Evolutionary conservation across 2,113 vertebrate species (phyloP), one percentile per base, ranked within the genome.

Genomic region (Gasterosteus nipponicus): DNA sequence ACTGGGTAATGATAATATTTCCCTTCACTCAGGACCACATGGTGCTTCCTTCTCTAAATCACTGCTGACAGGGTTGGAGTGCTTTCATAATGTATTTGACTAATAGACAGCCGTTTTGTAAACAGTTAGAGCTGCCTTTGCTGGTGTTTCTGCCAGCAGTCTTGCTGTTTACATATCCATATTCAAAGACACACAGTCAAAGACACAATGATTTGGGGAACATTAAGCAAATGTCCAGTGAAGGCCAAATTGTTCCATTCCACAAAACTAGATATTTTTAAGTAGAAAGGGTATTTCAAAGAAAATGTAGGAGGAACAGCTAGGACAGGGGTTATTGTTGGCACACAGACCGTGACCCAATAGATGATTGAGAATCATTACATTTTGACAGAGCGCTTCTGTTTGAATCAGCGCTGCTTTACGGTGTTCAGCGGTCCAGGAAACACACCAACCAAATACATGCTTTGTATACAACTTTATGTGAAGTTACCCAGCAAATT

Each of bases 71-170:
- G 22, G 57, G 70, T 6, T 64, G 61, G 39, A 61, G 73, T 53
- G 76, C 61, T 82, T 68, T 67, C 22, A 49, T 76, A 68, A 64
- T 74, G 56, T 77, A 79, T 75, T 68, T 38, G 64, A 79, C 73
- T 69, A 54, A 73, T 73, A 77, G 10, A 72, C 67, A 56, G 63
- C 61, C 54, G 62, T 84, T 61, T 49, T 22, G 66, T 56, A 81
- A 87, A 86, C 69, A 73, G 73, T 77, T 73, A 46, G 56, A 72
- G 61, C 29, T 56, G 56, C 33, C 75, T 2, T n/a, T 41, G 22
- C 26, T 69, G 35, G 26, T 53, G 53, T 44, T 51, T 61, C 35
- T 79, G 57, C 73, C 51, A 26, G 58, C 26, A 51, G 39, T 35
- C 33, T 35, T 5, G 33, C 33, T 35, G 33, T 35, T 35, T 35